A percentile compares a stretch with the other conserved stretches of the same genome.
Evolutionary conservation across 2,113 vertebrate genomes (phyloP).

Genomic region (Nyctereutes procyonoides): DNA sequence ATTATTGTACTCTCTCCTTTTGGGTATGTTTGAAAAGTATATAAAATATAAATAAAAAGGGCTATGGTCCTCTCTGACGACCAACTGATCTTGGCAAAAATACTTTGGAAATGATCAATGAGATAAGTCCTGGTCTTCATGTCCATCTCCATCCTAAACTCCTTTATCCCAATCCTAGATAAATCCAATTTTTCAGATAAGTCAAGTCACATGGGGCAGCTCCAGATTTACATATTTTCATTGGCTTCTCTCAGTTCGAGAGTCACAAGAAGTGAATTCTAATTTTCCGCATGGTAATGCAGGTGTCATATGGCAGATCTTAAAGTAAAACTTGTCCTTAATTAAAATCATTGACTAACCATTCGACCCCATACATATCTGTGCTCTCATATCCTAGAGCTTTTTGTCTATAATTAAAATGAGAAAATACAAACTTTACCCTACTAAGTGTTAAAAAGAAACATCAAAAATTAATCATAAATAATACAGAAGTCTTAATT

Average conservation of each 20-base stretch:
- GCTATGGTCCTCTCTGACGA: not conserved
- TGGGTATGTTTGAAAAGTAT: slow-evolving; percentile 13
- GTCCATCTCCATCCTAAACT: not conserved
- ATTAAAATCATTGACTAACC: slow-evolving; percentile 7
- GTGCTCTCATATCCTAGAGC: not conserved
- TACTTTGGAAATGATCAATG: slow-evolving; percentile 12
- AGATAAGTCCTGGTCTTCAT: not conserved
- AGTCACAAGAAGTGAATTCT: not conserved
- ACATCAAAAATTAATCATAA: slow-evolving; percentile 23
- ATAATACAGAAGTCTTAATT: not conserved
- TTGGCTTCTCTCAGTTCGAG: slow-evolving; percentile 37
- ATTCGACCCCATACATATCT: not conserved
- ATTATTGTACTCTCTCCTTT: not conserved
- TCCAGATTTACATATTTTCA: slow-evolving; percentile 26
- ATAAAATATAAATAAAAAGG: not conserved
- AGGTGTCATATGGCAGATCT: not conserved
- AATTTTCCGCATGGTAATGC: not conserved
- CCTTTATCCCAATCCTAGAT: not conserved
- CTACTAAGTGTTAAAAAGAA: slow-evolving; percentile 41
- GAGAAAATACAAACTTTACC: slow-evolving; percentile 8
- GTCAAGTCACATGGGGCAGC: not conserved
- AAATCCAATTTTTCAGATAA: slow-evolving; percentile 3
- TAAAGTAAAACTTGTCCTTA: slow-evolving; percentile 30
- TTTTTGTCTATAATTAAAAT: slow-evolving; percentile 23
- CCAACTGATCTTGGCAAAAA: slow-evolving; percentile 3